These are phyloP conservation scores for Heliconius hermathena DNA, from an alignment of 1,140 invertebrate genomes.

Conservation along the genomic window DNA sequence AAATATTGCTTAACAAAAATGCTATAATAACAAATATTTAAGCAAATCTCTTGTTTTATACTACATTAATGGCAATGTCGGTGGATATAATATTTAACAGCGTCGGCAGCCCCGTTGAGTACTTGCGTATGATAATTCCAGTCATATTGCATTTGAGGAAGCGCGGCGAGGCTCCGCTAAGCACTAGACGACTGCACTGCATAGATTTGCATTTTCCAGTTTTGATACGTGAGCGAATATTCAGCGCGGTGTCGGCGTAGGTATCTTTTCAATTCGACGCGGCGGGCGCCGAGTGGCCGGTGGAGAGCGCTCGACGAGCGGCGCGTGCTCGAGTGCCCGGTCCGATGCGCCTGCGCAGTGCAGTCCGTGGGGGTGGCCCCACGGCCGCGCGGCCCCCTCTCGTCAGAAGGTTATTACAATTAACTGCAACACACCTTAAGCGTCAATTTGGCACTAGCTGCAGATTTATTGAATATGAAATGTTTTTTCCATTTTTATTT, in stretches of 20 bases:
- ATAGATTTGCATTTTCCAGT: conserved; percentile 81
- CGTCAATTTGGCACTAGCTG: conserved; percentile 71
- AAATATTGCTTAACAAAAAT: not conserved
- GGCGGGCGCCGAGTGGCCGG: conserved; percentile 70
- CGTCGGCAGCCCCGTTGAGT: conserved; percentile 58
- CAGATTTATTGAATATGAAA: conserved; percentile 44
- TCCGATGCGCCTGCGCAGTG: conserved; percentile 72
- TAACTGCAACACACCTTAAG: conserved; percentile 71
- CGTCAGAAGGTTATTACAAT: conserved; percentile 72
- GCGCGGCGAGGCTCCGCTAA: conserved; percentile 61
- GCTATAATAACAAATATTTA: not conserved
- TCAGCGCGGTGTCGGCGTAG: conserved; percentile 76
- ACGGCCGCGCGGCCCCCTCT: conserved; percentile 37
- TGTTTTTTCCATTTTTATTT: conserved; percentile 6
- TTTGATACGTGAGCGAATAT: conserved; percentile 81
- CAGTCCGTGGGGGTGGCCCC: conserved; percentile 24
- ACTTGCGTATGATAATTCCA: conserved; percentile 76
- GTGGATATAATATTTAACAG: conserved; percentile 56
- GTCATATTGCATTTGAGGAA: conserved; percentile 78
- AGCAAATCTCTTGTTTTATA: not conserved
- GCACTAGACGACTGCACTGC: conserved; percentile 77
- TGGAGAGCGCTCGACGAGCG: conserved; percentile 69
- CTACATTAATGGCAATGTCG: conserved; percentile 39
- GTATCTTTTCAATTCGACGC: conserved; percentile 80
- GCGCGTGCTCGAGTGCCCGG: conserved; percentile 76